A percentile compares a stretch with the other conserved stretches of the same genome.
Conservation (phyloP, 2,797 vertebrate species). For the Glossophaga mutica region DNA sequence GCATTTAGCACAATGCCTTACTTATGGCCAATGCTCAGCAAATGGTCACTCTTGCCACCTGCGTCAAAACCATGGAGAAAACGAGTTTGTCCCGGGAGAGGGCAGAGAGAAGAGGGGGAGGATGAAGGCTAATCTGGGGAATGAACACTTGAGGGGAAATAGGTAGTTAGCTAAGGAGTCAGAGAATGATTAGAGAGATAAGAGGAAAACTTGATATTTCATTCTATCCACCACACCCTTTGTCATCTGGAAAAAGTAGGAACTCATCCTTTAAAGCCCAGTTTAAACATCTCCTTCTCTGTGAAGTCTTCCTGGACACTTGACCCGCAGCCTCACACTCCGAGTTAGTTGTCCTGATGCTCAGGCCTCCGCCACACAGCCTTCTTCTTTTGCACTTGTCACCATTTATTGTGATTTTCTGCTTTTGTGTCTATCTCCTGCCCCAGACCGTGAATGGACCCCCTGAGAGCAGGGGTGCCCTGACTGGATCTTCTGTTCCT, state of each 20-base stretch:
- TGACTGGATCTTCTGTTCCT: not conserved
- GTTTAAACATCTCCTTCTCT: not conserved
- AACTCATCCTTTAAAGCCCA: not conserved
- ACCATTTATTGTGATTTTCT: not conserved
- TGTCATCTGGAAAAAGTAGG: not conserved
- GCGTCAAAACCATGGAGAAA: not conserved
- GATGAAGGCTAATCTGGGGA: not conserved
- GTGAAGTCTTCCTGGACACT: not conserved
- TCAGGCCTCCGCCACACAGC: not conserved
- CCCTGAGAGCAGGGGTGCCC: not conserved
- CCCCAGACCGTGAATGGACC: not conserved
- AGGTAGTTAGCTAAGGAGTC: not conserved
- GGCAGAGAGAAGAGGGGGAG: not conserved
- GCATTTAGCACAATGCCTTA: not conserved
- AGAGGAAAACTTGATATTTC: slow-evolving; percentile 12
- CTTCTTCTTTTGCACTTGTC: not conserved
- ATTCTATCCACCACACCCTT: not conserved
- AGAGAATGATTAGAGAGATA: not conserved
- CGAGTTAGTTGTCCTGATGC: not conserved
- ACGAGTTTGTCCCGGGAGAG: not conserved
- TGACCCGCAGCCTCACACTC: not conserved
- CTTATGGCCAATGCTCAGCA: not conserved
- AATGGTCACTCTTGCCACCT: not conserved
- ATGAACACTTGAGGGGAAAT: not conserved
- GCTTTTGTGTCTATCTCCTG: not conserved